Base-by-base conservation (phyloP, 2,113 vertebrate species). In the Pteronura brasiliensis region DNA sequence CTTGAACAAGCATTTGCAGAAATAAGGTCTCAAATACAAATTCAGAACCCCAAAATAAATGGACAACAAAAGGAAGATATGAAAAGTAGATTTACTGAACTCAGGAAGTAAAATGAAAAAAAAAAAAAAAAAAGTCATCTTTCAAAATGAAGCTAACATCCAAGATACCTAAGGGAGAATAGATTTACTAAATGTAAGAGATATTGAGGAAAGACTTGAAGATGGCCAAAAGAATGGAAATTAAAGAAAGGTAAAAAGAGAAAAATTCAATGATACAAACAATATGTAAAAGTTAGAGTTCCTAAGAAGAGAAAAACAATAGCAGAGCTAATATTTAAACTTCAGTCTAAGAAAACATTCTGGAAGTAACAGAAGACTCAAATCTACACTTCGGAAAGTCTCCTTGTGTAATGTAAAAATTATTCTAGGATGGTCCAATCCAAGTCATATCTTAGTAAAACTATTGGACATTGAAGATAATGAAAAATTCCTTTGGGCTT, bases 401-500 rank as follows among this genome's bases (percentile, higher is more conserved):
- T 93, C 17, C 5, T 49, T 95, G 36, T 93, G 0, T 96, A 36
- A 57, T 90, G 34, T 49, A 63, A 88, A 85, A 55, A 29, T 94
- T 95, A 44, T 86, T 71, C 91, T 74, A 77, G 23, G 87, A 44
- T 31, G 31, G 31, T 83, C 27, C 92, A 11, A 20, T 87, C 67
- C 63, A 72, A 93, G 29, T 93, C 65, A 63, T 63, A 47, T 85
- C 36, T 55, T 82, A 89, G 31, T 61, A 85, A 89, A 97, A 65
- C 34, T 85, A 55, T 52, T 90, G 61, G 72, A 71, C 93, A 80
- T 90, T 93, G 15, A 92, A 87, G 8, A 94, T 95, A 67, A 89
- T 96, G 79, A 89, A 88, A 93, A 85, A 71, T 97, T 95, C 47
- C 72, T 93, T 36, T 87, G 39, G 44, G 76, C 44, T 95, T 96